Evolutionary conservation across 1,140 invertebrate genomes (phyloP), one percentile per base, ranked within the genome.

Genomic region (Zaprionus camerounensis): DNA sequence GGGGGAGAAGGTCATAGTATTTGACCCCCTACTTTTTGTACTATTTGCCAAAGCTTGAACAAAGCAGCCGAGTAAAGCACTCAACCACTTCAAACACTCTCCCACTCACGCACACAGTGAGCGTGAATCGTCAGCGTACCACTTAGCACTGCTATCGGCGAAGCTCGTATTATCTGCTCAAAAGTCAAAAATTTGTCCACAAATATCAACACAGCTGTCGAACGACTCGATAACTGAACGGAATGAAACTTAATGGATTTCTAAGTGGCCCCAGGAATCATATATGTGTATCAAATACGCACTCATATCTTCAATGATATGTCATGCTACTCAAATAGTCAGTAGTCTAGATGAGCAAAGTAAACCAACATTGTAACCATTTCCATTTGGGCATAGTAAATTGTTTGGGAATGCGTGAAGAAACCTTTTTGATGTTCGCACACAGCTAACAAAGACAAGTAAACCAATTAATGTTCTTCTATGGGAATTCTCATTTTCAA

Each of bases 151-250:
- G n/a, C 38, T 41, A 15, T 2, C 12, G 2, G 15, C 41, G 41
- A 9, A 17, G 36, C 22, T 44, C 26, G 24, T 69, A 28, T 17
- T 62, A 46, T 62, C 28, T 56, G 28, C 36, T 55, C 56, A 66
- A 81, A 83, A 82, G 63, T 76, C 63, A 44, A 53, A 80, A 68
- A 36, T 76, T 61, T 65, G 58, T 26, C 17, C 56, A 79, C 81
- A 82, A 80, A 80, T 81, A 81, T 80, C 70, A 68, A 77, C 72
- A 81, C 17, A 70, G 44, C 58, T 61, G 78, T 58, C 78, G 9
- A 15, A 41, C 13, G 38, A 41, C 15, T 41, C 15, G 38, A 41
- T 49, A 49, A 4, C 17, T 3, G 46, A 44, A 36, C 36, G 31
- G 22, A 38, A 49, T 34, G n/a, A n/a, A 68, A 44, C 70, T 62